Conservation (phyloP, 2,797 vertebrate genomes). For the Molossus alvarezi region DNA sequence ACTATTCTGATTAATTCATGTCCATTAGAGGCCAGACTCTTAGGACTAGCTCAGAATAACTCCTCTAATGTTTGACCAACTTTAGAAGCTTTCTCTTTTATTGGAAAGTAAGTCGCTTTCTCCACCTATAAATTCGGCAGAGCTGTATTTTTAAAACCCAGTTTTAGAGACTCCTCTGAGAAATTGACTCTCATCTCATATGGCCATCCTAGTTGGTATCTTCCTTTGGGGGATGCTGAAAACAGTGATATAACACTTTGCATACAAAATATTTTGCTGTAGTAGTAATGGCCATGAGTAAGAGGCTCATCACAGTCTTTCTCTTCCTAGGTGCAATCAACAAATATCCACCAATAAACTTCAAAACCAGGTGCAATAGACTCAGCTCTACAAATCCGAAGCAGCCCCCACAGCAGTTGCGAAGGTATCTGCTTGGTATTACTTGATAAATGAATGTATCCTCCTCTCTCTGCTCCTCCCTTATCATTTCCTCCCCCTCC, state of each 20-base stretch:
- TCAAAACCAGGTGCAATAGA: conserved; percentile 80
- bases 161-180: background rate
- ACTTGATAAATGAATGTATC: background rate
- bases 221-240: background rate
- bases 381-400: background rate
- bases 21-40: conserved; percentile 5
- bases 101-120: background rate
- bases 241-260: background rate
- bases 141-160: background rate
- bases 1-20: background rate
- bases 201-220: background rate
- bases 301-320: conserved; percentile 46
- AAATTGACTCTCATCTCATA: background rate
- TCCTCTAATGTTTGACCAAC: background rate
- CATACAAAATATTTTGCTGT: background rate
- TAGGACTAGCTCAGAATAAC: background rate
- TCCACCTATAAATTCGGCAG: background rate
- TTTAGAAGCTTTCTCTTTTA: background rate
- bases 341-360: conserved; percentile 84
- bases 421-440: conserved; percentile 58
- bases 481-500: background rate
- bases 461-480: background rate
- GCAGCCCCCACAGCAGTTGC: background rate
- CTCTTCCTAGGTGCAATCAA: conserved; percentile 86
- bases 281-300: background rate